Conservation (phyloP, 2,888 invertebrate species). For the Drosophila yooni region DNA sequence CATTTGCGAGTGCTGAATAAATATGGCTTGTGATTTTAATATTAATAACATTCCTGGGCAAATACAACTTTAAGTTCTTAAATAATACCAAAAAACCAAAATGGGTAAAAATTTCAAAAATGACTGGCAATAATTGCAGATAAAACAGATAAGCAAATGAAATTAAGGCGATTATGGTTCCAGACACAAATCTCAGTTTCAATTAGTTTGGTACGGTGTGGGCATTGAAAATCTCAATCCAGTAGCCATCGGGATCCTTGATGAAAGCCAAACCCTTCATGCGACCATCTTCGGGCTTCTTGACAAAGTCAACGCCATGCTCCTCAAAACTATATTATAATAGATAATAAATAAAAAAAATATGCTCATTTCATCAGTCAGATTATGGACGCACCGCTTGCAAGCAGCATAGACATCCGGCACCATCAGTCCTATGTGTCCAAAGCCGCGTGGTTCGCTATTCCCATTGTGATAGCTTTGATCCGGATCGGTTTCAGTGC, state of each 20-base stretch:
- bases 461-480: slow-evolving; percentile 96
- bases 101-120: background rate
- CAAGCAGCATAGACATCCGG: slow-evolving; percentile 95
- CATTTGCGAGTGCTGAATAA: slow-evolving; percentile 27
- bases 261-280: slow-evolving; percentile 98
- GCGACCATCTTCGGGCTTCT: slow-evolving; percentile 95
- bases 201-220: slow-evolving; percentile 69
- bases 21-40: slow-evolving; percentile 23
- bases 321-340: slow-evolving; percentile 88
- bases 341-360: background rate
- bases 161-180: slow-evolving; percentile 15
- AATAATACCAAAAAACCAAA: slow-evolving; percentile 2
- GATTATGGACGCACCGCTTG: slow-evolving; percentile 85
- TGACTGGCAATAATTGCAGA: slow-evolving; percentile 20
- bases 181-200: background rate
- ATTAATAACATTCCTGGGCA: slow-evolving; percentile 19
- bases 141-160: background rate
- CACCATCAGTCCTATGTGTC: slow-evolving; percentile 96
- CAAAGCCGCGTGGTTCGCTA: slow-evolving; percentile 94
- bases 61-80: slow-evolving; percentile 27
- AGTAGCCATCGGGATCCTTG: slow-evolving; percentile 97
- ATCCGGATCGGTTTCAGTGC: slow-evolving; percentile 93
- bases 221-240: slow-evolving; percentile 95
- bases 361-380: background rate
- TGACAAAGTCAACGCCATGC: slow-evolving; percentile 94